Evolutionary conservation across 2,113 vertebrate genomes (phyloP).

Genomic region (Entosphenus tridentatus): DNA sequence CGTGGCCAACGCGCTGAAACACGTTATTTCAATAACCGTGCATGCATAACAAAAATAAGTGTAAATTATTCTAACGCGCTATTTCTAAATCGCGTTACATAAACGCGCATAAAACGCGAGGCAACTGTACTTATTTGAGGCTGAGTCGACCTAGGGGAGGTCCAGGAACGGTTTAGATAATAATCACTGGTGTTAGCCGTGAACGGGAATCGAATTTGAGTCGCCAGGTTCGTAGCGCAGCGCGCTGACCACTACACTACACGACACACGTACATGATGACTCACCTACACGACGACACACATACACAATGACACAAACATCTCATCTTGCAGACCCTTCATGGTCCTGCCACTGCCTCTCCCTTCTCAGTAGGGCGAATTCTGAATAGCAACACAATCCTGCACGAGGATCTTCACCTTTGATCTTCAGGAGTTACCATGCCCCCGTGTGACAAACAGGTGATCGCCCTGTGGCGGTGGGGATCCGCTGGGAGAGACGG

Average conservation of each 20-base stretch:
- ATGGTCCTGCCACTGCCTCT: neutral
- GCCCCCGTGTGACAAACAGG: neutral
- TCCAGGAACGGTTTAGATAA: no score
- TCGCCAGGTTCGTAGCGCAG: no score
- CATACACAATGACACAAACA: neutral
- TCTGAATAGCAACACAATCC: neutral
- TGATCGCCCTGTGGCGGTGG: no score
- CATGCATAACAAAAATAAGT: constrained; percentile 3
- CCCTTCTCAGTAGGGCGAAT: neutral
- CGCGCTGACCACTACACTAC: no score
- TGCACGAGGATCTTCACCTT: neutral
- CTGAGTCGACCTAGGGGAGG: no score
- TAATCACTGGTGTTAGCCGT: no score
- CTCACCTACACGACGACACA: neutral
- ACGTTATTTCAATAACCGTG: neutral
- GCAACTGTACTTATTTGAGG: neutral
- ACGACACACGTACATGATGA: neutral
- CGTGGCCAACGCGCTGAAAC: neutral
- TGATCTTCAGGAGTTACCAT: neutral
- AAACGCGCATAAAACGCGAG: constrained; percentile 1
- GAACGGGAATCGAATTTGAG: no score
- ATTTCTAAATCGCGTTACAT: neutral
- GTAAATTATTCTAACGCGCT: neutral
- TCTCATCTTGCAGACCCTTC: neutral
- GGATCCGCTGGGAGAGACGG: no score